Base-by-base conservation (phyloP, 2,113 vertebrate genomes). In the Esox niger region DNA sequence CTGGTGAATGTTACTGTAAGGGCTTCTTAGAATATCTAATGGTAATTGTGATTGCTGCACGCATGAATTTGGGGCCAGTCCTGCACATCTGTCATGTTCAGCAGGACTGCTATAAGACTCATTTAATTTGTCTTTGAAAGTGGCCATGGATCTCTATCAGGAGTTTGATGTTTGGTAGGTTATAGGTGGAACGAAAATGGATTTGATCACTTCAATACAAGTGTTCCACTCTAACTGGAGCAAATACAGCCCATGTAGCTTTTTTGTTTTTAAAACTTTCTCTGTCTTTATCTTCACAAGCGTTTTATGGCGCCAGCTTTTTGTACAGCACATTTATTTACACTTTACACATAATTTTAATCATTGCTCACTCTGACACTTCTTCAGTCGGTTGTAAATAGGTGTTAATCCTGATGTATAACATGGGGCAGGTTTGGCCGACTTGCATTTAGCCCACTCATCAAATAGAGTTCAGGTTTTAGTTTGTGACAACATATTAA, bases 241-340 rank as follows among this genome's bases (percentile, higher is more conserved):
- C 47, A 52, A 52, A 52, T 52, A 21, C 47, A 52, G 47, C n/a
- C 47, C 47, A 52, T 52, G 47, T 52, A 21, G 47, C 47, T 52
- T 52, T 43, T 49, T 52, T 52, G n/a, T 23, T 52, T 52, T 52
- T 21, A 52, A 6, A n/a, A 49, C n/a, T 15, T 49, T 9, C 5
- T 5, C 47, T 49, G 47, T 49, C 47, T 49, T n/a, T 49, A 49
- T n/a, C n/a, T 20, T 49, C 47, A 49, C 47, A 49, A n/a, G 47
- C n/a, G n/a, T 49, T 49, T 15, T 13, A 49, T n/a, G 47, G 47
- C 47, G 1, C n/a, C n/a, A 52, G 47, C n/a, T 6, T 52, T 52
- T 8, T 59, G 29, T 59, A 59, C 29, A 59, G 57, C 27, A 59
- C 57, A 59, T 20, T 31, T 17, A 13, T 59, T 20, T 59, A 10